Evolutionary conservation across 2,888 invertebrate genomes (phyloP), one percentile per base, ranked within the genome.

Genomic region (Halocaridina rubra): DNA sequence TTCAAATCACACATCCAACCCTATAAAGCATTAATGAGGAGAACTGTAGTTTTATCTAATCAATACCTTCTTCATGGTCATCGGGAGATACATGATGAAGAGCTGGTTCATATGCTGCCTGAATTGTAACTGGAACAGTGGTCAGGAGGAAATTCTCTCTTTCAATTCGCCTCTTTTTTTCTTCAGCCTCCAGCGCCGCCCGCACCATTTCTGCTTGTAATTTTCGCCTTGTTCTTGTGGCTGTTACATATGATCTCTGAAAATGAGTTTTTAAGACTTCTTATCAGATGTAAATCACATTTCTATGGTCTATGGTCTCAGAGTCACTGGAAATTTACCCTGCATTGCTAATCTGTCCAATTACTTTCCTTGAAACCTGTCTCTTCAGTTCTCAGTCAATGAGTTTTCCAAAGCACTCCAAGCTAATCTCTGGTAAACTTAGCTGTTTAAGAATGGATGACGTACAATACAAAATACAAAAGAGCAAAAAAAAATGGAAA

Each of bases 181-280:
- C 98, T 89, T 98, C 97, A 59, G 97, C 97, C 90, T 98, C 96
- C 22, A 99, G 92, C 0, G 99, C 99, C 91, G 95, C 94, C 90
- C 98, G 96, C 82, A 99, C 97, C 85, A 99, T 94, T 92, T 99
- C 99, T 24, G 99, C 98, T 91, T 99, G 98, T 91, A 99, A 99
- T 91, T 99, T 99, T 90, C 99, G 97, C 24, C 99, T 93, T 0
- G 99, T 99, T 91, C 99, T 98, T 0, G 99, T 99, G 10, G 99
- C 99, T 30, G 99, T 99, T 71, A 99, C 99, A 89, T 98, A 92
- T 5, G 98, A 97, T 88, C 87, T 77, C 84, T 84, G 80, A 13
- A n/a, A n/a, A n/a, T n/a, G n/a, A n/a, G n/a, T n/a, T n/a, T n/a
- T n/a, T n/a, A n/a, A n/a, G n/a, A n/a, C n/a, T n/a, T n/a, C n/a